Evolutionary conservation across 2,797 vertebrate genomes (phyloP).

Genomic region (Gephyroberyx darwinii): DNA sequence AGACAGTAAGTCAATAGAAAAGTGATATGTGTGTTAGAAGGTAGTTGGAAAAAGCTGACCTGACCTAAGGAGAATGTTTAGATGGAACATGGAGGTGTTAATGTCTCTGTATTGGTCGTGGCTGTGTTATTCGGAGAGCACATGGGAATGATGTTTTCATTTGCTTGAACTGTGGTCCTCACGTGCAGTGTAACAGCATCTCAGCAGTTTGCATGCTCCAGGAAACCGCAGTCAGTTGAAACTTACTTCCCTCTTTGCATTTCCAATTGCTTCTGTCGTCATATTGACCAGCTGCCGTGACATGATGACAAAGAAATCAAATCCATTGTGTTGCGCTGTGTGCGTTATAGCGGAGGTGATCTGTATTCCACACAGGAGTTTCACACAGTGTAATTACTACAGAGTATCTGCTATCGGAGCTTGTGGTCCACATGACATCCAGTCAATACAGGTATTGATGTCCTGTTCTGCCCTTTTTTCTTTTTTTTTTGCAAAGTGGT

Average conservation of each 20-base stretch:
- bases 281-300: constrained; percentile 47
- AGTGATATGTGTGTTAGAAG: not conserved
- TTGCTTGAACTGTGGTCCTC: constrained; percentile 16
- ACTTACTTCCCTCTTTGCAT: not conserved
- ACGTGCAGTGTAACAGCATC: not conserved
- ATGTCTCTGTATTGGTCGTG: constrained; percentile 22
- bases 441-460: constrained; percentile 47
- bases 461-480: not conserved
- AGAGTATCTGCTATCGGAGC: constrained; percentile 33
- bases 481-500: not conserved
- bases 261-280: constrained; percentile 14
- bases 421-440: constrained; percentile 5
- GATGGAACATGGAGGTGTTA: constrained; percentile 6
- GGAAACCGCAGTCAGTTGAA: constrained; percentile 15
- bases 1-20: constrained; percentile 6
- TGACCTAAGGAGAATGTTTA: constrained; percentile 54
- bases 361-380: constrained; percentile 41
- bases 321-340: not conserved
- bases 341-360: constrained; percentile 24
- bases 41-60: constrained; percentile 49
- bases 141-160: constrained; percentile 49
- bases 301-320: constrained; percentile 44
- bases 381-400: constrained; percentile 37
- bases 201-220: constrained; percentile 46
- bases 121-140: constrained; percentile 39